Percentiles rank a stretch among this genome's conserved stretches.
These are phyloP conservation scores for Pyrochroa serraticornis DNA, from an alignment of 2,888 invertebrate species.

Conservation along the genomic window DNA sequence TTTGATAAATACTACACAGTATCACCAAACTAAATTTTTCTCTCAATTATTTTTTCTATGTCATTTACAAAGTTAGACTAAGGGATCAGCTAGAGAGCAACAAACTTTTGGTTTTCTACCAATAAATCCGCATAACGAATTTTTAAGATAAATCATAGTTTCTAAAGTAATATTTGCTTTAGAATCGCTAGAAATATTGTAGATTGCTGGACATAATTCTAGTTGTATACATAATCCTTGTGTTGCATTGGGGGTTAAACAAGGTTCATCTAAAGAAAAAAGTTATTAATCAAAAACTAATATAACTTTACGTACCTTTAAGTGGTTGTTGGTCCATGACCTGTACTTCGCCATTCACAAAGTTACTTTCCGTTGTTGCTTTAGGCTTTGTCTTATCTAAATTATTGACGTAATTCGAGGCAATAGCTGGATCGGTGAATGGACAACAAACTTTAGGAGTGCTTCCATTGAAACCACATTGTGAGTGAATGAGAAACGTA, in stretches of 20 bases:
- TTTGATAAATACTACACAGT: too few relatives aligned
- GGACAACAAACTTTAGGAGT: slow-evolving; percentile 62
- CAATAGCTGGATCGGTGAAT: background rate
- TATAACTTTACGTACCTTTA: background rate
- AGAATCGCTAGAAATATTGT: slow-evolving; percentile 47
- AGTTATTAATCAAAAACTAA: too few relatives aligned
- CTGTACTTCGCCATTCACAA: background rate
- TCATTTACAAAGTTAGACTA: too few relatives aligned
- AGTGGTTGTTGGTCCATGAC: too few relatives aligned
- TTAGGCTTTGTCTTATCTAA: background rate
- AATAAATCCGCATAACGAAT: slow-evolving; percentile 62
- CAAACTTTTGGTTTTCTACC: slow-evolving; percentile 60
- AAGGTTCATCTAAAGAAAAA: slow-evolving; percentile 41
- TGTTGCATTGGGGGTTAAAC: slow-evolving; percentile 56
- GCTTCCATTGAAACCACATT: slow-evolving; percentile 61
- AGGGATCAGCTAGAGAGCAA: slow-evolving; percentile 53
- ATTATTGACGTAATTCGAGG: too few relatives aligned
- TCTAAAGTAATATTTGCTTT: slow-evolving; percentile 39
- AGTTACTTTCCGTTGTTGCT: background rate
- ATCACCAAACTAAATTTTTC: too few relatives aligned
- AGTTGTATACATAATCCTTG: slow-evolving; percentile 59
- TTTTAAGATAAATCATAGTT: slow-evolving; percentile 56
- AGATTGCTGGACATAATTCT: slow-evolving; percentile 56
- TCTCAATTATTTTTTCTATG: too few relatives aligned
- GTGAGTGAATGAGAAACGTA: slow-evolving; percentile 59